Evolutionary conservation across 2,113 vertebrate genomes (phyloP).

Genomic region (Bungarus multicinctus): DNA sequence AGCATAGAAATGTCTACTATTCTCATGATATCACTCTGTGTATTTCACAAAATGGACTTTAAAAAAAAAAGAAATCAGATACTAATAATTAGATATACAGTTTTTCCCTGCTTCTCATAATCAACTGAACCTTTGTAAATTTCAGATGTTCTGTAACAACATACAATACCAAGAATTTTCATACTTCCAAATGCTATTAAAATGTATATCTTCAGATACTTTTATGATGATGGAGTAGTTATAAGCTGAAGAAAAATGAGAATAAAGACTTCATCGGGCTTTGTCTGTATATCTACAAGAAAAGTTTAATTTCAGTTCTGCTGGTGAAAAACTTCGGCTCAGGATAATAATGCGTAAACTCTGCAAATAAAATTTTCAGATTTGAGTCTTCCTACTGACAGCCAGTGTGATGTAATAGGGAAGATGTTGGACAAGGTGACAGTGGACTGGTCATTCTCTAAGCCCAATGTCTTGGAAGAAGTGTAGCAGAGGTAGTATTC

Average conservation of each 20-base stretch:
- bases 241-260: fast-evolving
- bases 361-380: not conserved
- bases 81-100: constrained; percentile 12
- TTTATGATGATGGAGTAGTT: not conserved
- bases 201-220: not conserved
- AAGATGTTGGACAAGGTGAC: not conserved
- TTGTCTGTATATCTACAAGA: not conserved
- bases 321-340: not conserved
- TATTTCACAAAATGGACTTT: constrained; percentile 21
- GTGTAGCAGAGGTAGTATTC: no score
- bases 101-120: constrained; percentile 10
- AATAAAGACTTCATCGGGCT: not conserved
- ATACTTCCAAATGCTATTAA: not conserved
- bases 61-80: not conserved
- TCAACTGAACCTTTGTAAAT: not conserved
- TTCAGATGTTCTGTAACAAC: not conserved
- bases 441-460: not conserved
- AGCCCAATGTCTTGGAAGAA: not conserved
- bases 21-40: not conserved
- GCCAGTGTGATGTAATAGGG: not conserved
- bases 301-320: not conserved
- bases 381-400: not conserved
- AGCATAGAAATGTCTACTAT: constrained; percentile 18
- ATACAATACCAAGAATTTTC: not conserved
- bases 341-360: not conserved